Conservation (phyloP, 30 jellyfish, hydroid and myxozoan species). For the Aurelia coerulea region DNA sequence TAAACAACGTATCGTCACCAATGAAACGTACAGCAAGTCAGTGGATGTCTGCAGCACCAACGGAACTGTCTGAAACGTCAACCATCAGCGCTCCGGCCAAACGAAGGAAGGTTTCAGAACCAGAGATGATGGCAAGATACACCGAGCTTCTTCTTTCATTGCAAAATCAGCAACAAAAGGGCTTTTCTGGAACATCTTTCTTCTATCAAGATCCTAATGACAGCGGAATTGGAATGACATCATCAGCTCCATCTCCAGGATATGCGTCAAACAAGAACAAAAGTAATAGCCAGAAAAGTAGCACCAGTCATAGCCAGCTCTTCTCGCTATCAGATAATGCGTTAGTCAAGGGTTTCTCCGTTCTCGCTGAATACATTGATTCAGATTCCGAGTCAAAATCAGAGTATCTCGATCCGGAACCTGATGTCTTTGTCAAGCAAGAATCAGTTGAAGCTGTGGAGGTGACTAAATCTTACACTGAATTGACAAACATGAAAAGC, state of each 20-base stretch:
- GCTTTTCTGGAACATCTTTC: background rate
- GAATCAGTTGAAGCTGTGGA: background rate
- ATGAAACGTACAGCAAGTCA: too few species aligned
- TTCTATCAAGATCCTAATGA: conserved; percentile 6
- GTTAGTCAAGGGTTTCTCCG: conserved; percentile 22
- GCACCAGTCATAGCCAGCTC: conserved; percentile 5
- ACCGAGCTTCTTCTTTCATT: conserved; percentile 16
- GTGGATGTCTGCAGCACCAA: too few species aligned
- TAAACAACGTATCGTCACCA: conserved; percentile 14
- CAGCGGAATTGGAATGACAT: conserved; percentile 26
- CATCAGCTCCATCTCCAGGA: background rate
- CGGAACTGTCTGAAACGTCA: too few species aligned
- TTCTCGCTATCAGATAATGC: conserved; percentile 20
- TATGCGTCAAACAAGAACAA: background rate
- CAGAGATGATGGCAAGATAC: conserved; percentile 30
- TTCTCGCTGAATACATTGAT: conserved; percentile 57
- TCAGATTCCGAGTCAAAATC: background rate
- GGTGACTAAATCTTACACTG: background rate
- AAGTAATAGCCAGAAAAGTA: background rate
- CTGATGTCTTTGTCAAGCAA: background rate
- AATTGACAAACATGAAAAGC: background rate
- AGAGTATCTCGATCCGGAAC: background rate
- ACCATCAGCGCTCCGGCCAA: background rate
- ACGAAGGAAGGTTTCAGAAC: conserved; percentile 6
- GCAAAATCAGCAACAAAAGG: background rate